Evolutionary conservation across 2,797 vertebrate species (phyloP).

Genomic region (Yasuhikotakia modesta): DNA sequence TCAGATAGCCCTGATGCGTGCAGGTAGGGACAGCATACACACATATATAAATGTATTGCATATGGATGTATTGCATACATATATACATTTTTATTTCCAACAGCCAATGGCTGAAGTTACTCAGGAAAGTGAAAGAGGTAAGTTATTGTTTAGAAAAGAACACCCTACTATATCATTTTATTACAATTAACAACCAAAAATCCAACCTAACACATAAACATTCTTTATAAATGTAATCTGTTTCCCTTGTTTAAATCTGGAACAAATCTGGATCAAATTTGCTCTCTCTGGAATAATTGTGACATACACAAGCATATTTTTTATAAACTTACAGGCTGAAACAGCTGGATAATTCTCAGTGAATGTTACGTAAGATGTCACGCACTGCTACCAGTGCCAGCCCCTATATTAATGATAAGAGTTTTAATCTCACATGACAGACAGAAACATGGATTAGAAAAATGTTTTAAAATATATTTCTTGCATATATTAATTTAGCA

Average conservation of each 20-base stretch:
- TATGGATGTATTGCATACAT: too few species aligned
- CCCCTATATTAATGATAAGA: conserved; percentile 7
- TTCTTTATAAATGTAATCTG: too few species aligned
- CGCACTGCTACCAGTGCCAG: neutral
- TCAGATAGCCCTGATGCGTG: conserved; percentile 77
- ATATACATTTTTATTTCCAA: conserved; percentile 47
- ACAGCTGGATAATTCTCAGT: neutral
- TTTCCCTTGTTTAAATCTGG: too few species aligned
- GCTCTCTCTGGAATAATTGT: too few species aligned
- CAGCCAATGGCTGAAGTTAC: conserved; percentile 82
- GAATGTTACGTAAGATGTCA: conserved; percentile 13
- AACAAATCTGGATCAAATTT: too few species aligned
- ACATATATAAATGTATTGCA: neutral
- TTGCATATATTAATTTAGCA: neutral
- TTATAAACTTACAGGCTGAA: neutral
- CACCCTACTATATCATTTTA: neutral
- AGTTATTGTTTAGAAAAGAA: conserved; percentile 55
- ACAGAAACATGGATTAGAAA: neutral
- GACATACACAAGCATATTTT: too few species aligned
- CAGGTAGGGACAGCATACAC: conserved; percentile 67
- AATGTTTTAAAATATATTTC: neutral
- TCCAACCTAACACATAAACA: too few species aligned
- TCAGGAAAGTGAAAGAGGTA: conserved; percentile 85
- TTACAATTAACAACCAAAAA: neutral
- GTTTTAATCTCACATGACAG: conserved; percentile 3